phyloP scores from a whole-genome alignment of 2,888 invertebrate genomes.

The Candidula unifasciata region DNA sequence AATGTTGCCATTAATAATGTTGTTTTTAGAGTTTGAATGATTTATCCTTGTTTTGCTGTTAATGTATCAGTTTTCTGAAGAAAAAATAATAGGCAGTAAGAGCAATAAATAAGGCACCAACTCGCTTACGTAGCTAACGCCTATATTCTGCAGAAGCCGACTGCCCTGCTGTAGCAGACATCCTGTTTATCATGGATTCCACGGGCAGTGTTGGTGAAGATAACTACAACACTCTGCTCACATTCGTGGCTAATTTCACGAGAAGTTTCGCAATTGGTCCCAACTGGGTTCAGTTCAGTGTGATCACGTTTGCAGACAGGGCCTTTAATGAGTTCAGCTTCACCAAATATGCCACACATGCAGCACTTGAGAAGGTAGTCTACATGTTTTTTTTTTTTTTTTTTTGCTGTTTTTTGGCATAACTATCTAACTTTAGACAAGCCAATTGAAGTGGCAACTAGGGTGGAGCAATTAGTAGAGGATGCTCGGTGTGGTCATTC shows the following conservation, averaged over 20 bases:
- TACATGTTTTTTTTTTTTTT: neutral
- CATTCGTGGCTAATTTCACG: constrained; percentile 5
- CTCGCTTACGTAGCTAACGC: neutral
- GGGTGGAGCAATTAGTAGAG: too few relatives aligned
- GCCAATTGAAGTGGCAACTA: too few relatives aligned
- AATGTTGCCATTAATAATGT: too few relatives aligned
- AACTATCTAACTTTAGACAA: neutral
- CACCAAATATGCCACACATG: neutral
- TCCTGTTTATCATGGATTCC: constrained; percentile 20
- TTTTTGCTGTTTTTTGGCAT: neutral
- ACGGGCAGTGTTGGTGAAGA: constrained; percentile 13
- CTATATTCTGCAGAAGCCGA: neutral
- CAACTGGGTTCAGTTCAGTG: constrained; percentile 23
- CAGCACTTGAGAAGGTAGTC: constrained; percentile 11
- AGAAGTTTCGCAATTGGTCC: constrained; percentile 5
- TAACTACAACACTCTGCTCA: constrained; percentile 1
- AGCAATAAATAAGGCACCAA: too few relatives aligned
- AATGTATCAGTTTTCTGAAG: too few relatives aligned
- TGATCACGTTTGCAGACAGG: neutral
- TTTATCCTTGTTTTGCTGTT: too few relatives aligned
- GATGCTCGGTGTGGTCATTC: too few relatives aligned
- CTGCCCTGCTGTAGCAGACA: constrained; percentile 21
- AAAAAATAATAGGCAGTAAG: too few relatives aligned
- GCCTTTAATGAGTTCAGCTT: neutral
- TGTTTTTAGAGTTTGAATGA: too few relatives aligned